Evolutionary conservation across 2,797 vertebrate genomes (phyloP).

Genomic region (Chelmon rostratus): DNA sequence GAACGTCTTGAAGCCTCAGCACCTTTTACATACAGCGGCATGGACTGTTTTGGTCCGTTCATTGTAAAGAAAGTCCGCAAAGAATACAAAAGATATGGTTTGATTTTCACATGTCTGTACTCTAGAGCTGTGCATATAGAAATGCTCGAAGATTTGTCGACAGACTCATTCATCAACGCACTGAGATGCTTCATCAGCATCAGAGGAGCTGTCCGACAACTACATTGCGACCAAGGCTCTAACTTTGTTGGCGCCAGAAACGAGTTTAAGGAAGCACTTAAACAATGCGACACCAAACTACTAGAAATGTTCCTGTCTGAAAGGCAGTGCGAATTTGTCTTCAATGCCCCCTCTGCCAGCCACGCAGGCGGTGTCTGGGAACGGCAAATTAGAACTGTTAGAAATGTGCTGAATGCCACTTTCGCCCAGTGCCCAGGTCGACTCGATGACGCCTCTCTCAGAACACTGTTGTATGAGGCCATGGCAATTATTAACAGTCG

Average conservation of each 20-base stretch:
- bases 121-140: too few relatives aligned
- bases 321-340: conserved; percentile 15
- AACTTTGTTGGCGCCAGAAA: not conserved
- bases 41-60: too few relatives aligned
- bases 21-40: too few relatives aligned
- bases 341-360: conserved; percentile 10
- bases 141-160: not conserved
- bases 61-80: not conserved
- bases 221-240: not conserved
- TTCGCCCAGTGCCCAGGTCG: not conserved
- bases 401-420: conserved; percentile 18
- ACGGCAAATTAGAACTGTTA: too few relatives aligned
- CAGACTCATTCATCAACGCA: conserved; percentile 12
- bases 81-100: conserved; percentile 13
- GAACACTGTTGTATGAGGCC: conserved; percentile 14
- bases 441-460: conserved; percentile 12
- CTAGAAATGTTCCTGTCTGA: conserved; percentile 4
- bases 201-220: not conserved
- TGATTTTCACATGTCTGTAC: too few relatives aligned
- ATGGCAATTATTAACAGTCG: conserved; percentile 29
- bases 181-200: conserved; percentile 9
- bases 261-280: not conserved
- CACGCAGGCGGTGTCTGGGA: too few relatives aligned
- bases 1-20: too few relatives aligned
- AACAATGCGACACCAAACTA: not conserved